Evolutionary conservation across 2,113 vertebrate species (phyloP), one percentile per base, ranked within the genome.

Genomic region (Glaucomys volans): DNA sequence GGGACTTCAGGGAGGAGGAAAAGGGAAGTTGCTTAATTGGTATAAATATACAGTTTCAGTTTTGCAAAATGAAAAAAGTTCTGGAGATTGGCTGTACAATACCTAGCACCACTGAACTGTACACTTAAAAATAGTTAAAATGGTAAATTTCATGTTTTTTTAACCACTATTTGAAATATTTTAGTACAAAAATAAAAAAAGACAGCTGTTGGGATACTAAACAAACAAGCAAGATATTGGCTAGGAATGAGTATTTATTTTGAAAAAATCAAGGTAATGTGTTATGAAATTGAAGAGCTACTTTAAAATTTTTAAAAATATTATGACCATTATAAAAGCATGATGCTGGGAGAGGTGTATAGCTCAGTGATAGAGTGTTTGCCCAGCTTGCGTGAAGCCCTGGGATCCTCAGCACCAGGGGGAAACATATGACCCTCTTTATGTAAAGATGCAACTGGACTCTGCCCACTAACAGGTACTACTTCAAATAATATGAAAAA

Each of bases 141-240:
- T n/a, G 17, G 40, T 87, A 75, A 87, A 87, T 91, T 91, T 94
- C 59, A 62, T 64, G 22, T 77, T 62, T 32, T 54, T 79, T 95
- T 89, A 66, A 69, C 4, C 18, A 59, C 26, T 83, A 47, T 50
- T 76, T 24, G 6, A 57, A 66, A 92, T 11, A 82, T 42, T 40
- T 87, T 28, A 37, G 71, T 40, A 10, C 17, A 88, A 37, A 62
- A 75, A 18, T 47, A 57, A 35, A 59, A 47, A 59, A 92, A 42
- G 12, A 77, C 13, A 16, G 13, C 74, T 76, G 17, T 81, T 83
- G 18, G 40, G 37, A 30, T 2, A 75, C 37, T 40, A 71, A 54
- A 74, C 26, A 69, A 80, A 72, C 22, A 42, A 77, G 32, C 37
- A 90, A 62, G 57, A 57, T 79, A 54, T 26, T 80, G 85, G 66